Conservation (phyloP, 92 coral and sea anemone species). For the Hydrozoanthus gracilis region DNA sequence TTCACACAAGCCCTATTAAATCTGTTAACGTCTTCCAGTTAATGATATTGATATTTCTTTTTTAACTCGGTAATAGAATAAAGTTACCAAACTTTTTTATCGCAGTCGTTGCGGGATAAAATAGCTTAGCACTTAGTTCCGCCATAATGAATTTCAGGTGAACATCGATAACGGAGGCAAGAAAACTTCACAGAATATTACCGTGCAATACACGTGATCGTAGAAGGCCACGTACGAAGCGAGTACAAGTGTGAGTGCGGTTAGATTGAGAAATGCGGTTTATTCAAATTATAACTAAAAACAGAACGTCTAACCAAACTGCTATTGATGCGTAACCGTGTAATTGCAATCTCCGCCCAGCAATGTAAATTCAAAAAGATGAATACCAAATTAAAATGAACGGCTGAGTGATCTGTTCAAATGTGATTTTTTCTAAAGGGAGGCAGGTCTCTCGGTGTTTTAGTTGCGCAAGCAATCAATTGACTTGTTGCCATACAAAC, state of each 20-base stretch:
- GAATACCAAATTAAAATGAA: slow-evolving; percentile 13
- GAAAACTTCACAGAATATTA: background rate
- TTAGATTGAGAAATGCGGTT: slow-evolving; percentile 21
- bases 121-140: background rate
- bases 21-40: background rate
- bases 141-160: background rate
- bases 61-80: background rate
- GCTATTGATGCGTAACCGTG: slow-evolving; percentile 32
- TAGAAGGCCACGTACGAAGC: slow-evolving; percentile 27
- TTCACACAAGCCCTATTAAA: slow-evolving; percentile 13
- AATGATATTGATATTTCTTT: background rate
- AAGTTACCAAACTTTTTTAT: background rate
- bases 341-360: slow-evolving; percentile 49
- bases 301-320: slow-evolving; percentile 1
- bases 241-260: background rate
- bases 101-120: background rate
- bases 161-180: background rate
- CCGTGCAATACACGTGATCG: slow-evolving; percentile 36
- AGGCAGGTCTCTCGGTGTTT: background rate
- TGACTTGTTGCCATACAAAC: slow-evolving; percentile 16
- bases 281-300: slow-evolving; percentile 8
- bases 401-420: slow-evolving; percentile 26
- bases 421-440: slow-evolving; percentile 10
- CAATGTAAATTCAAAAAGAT: slow-evolving; percentile 38
- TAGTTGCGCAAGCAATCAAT: slow-evolving; percentile 35